Conservation (phyloP, 2,888 invertebrate species). For the Fragum fragum region DNA sequence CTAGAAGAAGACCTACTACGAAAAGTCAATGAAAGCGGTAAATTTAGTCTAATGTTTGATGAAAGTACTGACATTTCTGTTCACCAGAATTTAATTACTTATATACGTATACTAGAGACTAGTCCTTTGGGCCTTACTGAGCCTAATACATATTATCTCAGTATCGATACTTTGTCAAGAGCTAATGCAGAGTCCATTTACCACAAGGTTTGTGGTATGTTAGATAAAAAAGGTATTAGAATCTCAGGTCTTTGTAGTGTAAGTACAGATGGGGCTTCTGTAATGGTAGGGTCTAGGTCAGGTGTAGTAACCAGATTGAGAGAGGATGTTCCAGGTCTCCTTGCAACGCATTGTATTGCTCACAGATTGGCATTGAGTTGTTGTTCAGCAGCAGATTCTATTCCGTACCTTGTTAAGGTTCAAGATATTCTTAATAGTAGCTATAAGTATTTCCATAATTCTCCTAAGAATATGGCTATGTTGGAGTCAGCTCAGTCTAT, state of each 20-base stretch:
- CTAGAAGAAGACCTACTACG: neutral
- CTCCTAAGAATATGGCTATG: no score
- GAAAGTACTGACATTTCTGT: slow-evolving; percentile 5
- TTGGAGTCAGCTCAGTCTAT: no score
- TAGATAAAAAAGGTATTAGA: neutral
- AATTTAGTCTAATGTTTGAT: slow-evolving; percentile 1
- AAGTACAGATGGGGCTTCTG: neutral
- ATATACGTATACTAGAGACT: neutral
- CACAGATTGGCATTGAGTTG: slow-evolving; percentile 6
- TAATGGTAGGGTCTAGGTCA: neutral
- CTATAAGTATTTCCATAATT: no score
- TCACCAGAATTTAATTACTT: neutral
- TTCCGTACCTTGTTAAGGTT: neutral
- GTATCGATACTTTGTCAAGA: neutral
- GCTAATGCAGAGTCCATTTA: neutral
- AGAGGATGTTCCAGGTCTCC: no score
- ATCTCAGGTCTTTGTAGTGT: neutral
- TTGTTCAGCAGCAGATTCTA: neutral
- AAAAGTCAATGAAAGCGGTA: neutral
- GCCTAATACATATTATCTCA: neutral
- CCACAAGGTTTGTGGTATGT: neutral
- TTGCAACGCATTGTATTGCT: slow-evolving; percentile 56
- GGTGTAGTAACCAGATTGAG: neutral
- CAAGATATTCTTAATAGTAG: no score
- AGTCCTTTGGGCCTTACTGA: neutral